Percentiles rank a stretch among this genome's conserved stretches.
phyloP scores from a whole-genome alignment of 2,113 vertebrate genomes.

The Aldabrachelys gigantea region DNA sequence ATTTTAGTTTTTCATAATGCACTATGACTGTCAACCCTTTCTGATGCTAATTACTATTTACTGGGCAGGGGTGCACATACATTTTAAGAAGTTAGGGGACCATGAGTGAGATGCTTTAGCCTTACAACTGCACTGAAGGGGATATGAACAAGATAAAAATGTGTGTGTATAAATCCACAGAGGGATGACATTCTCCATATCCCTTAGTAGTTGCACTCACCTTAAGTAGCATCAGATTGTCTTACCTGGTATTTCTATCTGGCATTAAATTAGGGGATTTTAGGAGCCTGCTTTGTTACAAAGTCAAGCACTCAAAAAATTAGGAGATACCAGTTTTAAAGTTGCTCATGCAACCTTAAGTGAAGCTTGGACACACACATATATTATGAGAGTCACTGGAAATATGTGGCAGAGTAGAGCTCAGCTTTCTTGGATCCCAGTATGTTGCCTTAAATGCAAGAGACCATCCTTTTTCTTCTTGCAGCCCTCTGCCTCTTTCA shows the following conservation, averaged over 20 bases:
- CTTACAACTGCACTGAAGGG: background rate
- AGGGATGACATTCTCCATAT: background rate
- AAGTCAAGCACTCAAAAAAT: background rate
- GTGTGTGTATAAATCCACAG: too few relatives aligned
- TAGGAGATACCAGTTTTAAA: background rate
- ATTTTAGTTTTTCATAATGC: background rate
- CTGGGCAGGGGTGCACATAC: background rate
- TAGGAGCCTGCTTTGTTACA: background rate
- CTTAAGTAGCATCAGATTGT: background rate
- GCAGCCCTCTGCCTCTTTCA: background rate
- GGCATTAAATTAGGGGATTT: background rate
- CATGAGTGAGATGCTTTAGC: background rate
- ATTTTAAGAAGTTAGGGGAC: background rate
- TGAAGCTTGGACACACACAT: too few relatives aligned
- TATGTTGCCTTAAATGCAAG: background rate
- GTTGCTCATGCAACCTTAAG: too few relatives aligned
- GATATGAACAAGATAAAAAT: background rate
- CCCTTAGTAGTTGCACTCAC: background rate
- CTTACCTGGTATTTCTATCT: too few relatives aligned
- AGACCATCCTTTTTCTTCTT: background rate
- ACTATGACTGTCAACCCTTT: background rate
- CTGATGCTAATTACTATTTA: background rate
- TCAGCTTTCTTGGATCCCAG: background rate
- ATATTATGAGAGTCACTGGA: background rate
- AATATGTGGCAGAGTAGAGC: background rate